Evolutionary conservation across 2,797 vertebrate genomes (phyloP), one percentile per base, ranked within the genome.

Genomic region (Rhyacichthys aspro): DNA sequence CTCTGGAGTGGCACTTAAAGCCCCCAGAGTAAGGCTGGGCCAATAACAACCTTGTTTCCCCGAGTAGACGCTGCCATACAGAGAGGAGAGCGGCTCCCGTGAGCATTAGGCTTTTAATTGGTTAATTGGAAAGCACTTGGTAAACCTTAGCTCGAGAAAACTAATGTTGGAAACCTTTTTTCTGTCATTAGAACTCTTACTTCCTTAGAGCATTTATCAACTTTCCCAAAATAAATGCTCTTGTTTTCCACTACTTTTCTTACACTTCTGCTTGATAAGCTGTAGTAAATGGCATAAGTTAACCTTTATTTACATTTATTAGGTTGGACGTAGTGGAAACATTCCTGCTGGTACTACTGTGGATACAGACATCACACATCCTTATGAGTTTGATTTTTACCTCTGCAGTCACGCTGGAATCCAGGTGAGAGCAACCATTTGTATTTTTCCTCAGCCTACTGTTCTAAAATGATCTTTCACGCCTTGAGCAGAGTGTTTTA

Each of bases 351-450:
- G 97, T 87, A 98, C 97, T 28, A 99, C 96, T 17, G 97, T 99
- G 59, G 96, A 99, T 67, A 99, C 96, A 5, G 96, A 99, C 81
- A 99, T 99, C 70, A 99, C 97, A 0, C 97, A 99, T 82, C 97
- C 96, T 2, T 98, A 97, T 32, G 96, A 99, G 89, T 99, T 99
- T 87, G 97, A 99, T 91, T 99, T 99, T 95, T 99, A 98, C 93
- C 97, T 99, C 93, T 99, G 97, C 93, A 99, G 97, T 91, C 97
- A 99, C 76, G 96, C 96, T 89, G 97, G 97, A 91, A 99, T 99
- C 94, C 97, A 99, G 96, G 97, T 98, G 17, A 61, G 72, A 63
- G 11, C 62, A 32, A 9, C n/a, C n/a, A n/a, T n/a, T n/a, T n/a
- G n/a, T n/a, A n/a, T n/a, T n/a, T 55, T 45, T 52, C 34, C 33